phyloP scores from a whole-genome alignment of 2,888 invertebrate species.

The Lepeophtheirus nordmannii region DNA sequence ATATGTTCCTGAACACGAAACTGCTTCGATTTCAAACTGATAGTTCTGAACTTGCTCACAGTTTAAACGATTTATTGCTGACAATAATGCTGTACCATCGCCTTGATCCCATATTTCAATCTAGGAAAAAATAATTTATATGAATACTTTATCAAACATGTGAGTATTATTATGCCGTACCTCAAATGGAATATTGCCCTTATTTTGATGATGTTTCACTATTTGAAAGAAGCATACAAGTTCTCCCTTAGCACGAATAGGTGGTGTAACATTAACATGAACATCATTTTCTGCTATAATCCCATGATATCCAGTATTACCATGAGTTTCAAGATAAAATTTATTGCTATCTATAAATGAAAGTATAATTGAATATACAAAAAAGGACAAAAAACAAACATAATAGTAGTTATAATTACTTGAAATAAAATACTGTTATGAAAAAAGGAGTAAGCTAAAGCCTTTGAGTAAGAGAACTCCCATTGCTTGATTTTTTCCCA shows the following conservation, averaged over 20 bases:
- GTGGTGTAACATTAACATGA: not conserved
- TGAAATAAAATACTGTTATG: too few relatives aligned
- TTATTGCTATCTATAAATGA: too few relatives aligned
- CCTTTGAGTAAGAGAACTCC: too few relatives aligned
- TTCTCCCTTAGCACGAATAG: not conserved
- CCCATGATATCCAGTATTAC: not conserved
- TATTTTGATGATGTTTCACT: not conserved
- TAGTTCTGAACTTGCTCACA: conserved; percentile 86
- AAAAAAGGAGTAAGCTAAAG: too few relatives aligned
- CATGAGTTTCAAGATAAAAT: too few relatives aligned
- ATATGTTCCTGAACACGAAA: conserved; percentile 72
- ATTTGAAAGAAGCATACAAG: not conserved
- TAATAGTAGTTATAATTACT: not conserved
- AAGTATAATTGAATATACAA: not conserved
- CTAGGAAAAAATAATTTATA: conserved; percentile 29
- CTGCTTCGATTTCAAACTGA: conserved; percentile 86
- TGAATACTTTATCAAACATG: too few relatives aligned
- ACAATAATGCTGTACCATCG: conserved; percentile 59
- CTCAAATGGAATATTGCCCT: too few relatives aligned
- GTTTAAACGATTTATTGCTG: conserved; percentile 66
- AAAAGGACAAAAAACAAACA: not conserved
- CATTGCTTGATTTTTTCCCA: too few relatives aligned
- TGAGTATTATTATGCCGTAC: too few relatives aligned
- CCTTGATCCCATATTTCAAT: conserved; percentile 35
- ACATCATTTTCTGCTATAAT: not conserved